Percentiles rank a stretch among this genome's conserved stretches.
phyloP scores from a whole-genome alignment of 2,113 vertebrate species.

The Salvelinus sp. region DNA sequence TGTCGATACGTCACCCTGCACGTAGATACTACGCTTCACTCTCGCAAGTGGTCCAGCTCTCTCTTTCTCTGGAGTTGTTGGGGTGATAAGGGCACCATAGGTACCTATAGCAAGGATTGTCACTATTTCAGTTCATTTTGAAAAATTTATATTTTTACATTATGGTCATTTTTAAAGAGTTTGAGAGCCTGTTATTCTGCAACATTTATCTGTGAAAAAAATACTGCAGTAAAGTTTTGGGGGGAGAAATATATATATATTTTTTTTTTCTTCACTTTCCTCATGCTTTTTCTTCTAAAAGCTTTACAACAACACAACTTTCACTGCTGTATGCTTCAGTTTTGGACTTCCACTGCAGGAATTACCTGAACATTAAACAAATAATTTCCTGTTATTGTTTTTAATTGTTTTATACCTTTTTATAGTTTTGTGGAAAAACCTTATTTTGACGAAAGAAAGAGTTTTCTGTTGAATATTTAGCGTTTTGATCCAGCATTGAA shows the following conservation, averaged over 20 bases:
- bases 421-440: not conserved
- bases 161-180: not conserved
- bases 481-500: not conserved
- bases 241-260: too few species aligned
- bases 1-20: conserved; percentile 67
- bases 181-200: not conserved
- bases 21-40: conserved; percentile 40
- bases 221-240: too few species aligned
- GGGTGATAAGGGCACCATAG: conserved; percentile 14
- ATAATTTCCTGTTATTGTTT: not conserved
- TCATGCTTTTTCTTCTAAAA: not conserved
- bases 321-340: not conserved
- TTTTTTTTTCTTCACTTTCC: not conserved
- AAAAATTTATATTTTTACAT: too few species aligned
- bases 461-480: not conserved
- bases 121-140: not conserved
- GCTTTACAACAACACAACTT: not conserved
- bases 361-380: too few species aligned
- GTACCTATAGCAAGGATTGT: not conserved
- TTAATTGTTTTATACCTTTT: not conserved
- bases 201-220: not conserved
- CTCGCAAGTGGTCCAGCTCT: conserved; percentile 39
- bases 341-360: not conserved
- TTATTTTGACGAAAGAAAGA: not conserved
- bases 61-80: conserved; percentile 14